These are phyloP conservation scores for Dasyprocta punctata DNA, from an alignment of 2,113 vertebrate genomes.

Conservation along the genomic window DNA sequence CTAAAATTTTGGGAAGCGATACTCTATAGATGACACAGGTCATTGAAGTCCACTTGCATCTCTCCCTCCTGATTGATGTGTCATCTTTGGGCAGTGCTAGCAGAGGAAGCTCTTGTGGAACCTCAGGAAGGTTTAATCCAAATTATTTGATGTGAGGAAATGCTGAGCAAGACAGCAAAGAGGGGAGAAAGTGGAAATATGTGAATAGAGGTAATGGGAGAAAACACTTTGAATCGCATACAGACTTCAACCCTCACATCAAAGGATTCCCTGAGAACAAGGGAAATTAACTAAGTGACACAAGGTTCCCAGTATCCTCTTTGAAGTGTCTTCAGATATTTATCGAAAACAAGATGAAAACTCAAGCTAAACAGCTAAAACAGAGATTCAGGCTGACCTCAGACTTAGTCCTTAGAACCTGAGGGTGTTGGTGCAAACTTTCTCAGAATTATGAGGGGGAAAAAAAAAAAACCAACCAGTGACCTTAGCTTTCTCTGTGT, in stretches of 20 bases:
- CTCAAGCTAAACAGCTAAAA: not conserved
- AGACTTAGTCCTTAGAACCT: not conserved
- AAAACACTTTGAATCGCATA: not conserved
- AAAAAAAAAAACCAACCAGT: not conserved
- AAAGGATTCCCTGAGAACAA: not conserved
- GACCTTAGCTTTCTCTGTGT: not conserved
- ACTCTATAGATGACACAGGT: not conserved
- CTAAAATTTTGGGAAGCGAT: not conserved
- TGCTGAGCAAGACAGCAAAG: not conserved
- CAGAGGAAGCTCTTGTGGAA: not conserved
- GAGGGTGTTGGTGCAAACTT: not conserved
- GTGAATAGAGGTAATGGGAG: not conserved
- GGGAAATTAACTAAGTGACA: not conserved
- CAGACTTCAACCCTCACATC: not conserved
- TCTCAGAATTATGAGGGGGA: not conserved
- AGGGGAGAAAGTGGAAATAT: not conserved
- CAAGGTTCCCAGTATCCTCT: not conserved
- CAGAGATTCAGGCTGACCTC: not conserved
- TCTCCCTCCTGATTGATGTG: not conserved
- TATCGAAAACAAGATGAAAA: not conserved
- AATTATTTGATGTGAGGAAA: not conserved
- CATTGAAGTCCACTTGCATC: not conserved
- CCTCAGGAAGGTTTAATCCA: not conserved
- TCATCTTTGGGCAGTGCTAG: not conserved
- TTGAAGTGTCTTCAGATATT: not conserved